Base-by-base conservation (phyloP, 2,888 invertebrate species). In the Ochropacha duplaris region DNA sequence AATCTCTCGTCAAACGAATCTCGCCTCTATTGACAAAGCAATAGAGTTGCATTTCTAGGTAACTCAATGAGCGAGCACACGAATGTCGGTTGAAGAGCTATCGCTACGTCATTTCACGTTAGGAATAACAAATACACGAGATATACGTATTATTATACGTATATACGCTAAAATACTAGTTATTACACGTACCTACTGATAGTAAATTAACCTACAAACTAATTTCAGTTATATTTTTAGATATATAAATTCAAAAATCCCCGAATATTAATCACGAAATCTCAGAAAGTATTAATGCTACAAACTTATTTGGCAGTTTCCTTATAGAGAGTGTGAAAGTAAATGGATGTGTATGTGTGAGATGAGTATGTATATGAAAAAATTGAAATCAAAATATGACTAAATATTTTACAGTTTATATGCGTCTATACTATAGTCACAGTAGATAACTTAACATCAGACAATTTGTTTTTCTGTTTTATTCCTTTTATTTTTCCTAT, bases 21-120 rank as follows among this genome's bases (percentile, higher is more conserved):
- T 44, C 44, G 44, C 19, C 44, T 19, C 44, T 44, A 44, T 44
- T 44, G 19, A 39, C 0, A 16, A 19, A 44, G 44, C 44, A 19
- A 9, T 44, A 44, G 44, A 44, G 44, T 44, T 44, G 44, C 44
- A 44, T 44, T 44, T 9, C 5, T 44, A 44, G 44, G 44, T 9
- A n/a, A 19, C 8, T 44, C 19, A 44, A 9, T 44, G 44, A 44
- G 16, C 44, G 44, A 44, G 16, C 44, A 44, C 44, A 44, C 44
- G 8, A 9, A 6, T 19, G 44, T 19, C 28, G 65, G 78, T 79
- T 59, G 79, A 76, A 79, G 80, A 81, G 82, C 79, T 71, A 67
- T 61, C 78, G 78, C 72, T 61, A 61, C 71, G 71, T 44, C 36
- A 49, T 28, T 56, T 16, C 24, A 57, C 49, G 24, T 50, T 39